Percentiles rank a stretch among this genome's conserved stretches.
These are phyloP conservation scores for Atherinomorus stipes DNA, from an alignment of 2,113 vertebrate species.

Conservation along the genomic window DNA sequence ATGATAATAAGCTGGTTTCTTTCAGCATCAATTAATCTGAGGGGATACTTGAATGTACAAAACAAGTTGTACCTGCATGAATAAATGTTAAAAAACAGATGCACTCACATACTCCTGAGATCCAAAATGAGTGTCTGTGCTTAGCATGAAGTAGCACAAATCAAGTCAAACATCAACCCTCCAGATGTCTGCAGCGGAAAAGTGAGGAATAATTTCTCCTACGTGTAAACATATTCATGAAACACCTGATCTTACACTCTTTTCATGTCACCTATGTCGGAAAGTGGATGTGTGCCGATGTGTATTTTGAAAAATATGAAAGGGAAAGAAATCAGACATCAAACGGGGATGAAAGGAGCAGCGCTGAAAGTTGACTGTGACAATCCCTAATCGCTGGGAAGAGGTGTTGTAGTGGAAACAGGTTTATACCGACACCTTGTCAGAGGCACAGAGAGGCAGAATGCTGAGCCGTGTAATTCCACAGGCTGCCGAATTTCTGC, in stretches of 20 bases:
- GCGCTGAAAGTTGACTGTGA: conserved; percentile 62
- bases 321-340: conserved; percentile 51
- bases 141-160: conserved; percentile 62
- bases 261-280: conserved; percentile 65
- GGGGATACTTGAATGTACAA: not conserved
- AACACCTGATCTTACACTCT: conserved; percentile 69
- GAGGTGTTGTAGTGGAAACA: conserved; percentile 58
- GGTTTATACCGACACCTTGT: conserved; percentile 62
- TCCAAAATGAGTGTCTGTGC: conserved; percentile 28
- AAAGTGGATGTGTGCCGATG: conserved; percentile 11
- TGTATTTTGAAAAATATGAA: conserved; percentile 39
- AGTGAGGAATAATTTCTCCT: conserved; percentile 37
- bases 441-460: conserved; percentile 60
- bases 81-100: conserved; percentile 27
- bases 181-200: conserved; percentile 34
- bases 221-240: conserved; percentile 67
- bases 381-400: conserved; percentile 51
- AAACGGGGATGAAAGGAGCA: conserved; percentile 49
- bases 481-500: conserved; percentile 36
- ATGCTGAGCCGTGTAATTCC: conserved; percentile 62
- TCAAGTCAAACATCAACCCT: conserved; percentile 56
- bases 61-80: not conserved
- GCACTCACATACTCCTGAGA: conserved; percentile 17
- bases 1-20: not conserved
- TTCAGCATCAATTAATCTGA: not conserved